Percentiles rank a stretch among this genome's conserved stretches.
Conservation (phyloP, 1,140 invertebrate species). For the Dufourea novaeangliae region DNA sequence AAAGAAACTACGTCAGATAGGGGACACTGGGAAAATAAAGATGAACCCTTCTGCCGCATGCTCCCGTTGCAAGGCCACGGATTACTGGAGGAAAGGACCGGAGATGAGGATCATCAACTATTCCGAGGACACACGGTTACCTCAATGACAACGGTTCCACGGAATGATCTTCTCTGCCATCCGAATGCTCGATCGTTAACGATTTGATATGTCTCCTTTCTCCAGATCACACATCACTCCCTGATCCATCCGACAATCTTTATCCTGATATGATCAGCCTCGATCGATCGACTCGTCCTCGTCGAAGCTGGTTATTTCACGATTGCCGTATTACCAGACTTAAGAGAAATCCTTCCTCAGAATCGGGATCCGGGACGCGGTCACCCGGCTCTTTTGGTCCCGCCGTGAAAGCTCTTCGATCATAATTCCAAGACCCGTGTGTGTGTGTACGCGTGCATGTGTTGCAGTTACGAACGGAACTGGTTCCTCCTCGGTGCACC, state of each 20-base stretch:
- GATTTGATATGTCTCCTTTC: neutral
- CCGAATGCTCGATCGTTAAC: neutral
- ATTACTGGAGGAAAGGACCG: neutral
- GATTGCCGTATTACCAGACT: too few species aligned
- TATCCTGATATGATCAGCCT: neutral
- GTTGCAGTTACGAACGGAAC: too few species aligned
- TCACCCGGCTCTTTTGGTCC: slow-evolving; percentile 42
- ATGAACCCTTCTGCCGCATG: neutral
- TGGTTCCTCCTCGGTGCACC: too few species aligned
- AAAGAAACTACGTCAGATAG: slow-evolving; percentile 5
- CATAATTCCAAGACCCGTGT: neutral
- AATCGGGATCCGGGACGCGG: neutral
- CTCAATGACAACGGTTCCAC: neutral
- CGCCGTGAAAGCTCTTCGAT: slow-evolving; percentile 24
- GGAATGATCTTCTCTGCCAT: neutral
- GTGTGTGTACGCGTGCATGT: too few species aligned
- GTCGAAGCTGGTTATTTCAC: slow-evolving; percentile 3
- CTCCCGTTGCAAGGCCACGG: slow-evolving; percentile 43
- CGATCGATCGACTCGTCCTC: neutral
- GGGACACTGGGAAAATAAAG: slow-evolving; percentile 1
- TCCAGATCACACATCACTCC: neutral
- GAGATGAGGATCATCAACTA: neutral
- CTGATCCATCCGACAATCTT: neutral
- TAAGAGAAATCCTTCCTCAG: too few species aligned
- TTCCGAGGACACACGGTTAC: neutral